Conservation (phyloP, 2,888 invertebrate genomes). For the Plebejus anna region DNA sequence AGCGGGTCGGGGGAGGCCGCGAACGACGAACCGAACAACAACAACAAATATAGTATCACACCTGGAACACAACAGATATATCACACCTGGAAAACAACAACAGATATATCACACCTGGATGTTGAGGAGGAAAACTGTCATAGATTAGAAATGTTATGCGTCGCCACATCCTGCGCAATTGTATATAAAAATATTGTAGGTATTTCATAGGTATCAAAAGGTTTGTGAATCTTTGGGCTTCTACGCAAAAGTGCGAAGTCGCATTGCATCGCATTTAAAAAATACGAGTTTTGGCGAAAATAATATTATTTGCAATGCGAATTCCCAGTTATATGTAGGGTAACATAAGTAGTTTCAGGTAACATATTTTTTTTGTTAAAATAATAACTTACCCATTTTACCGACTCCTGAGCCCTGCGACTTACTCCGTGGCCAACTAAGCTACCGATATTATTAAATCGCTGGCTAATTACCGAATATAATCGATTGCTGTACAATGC, state of each 20-base stretch:
- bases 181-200: too few species aligned
- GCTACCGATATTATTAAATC: constrained; percentile 12
- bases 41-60: background rate
- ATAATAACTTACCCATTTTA: constrained; percentile 12
- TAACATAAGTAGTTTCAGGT: background rate
- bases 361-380: background rate
- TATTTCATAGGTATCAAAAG: too few species aligned
- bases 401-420: background rate
- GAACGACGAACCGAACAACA: background rate
- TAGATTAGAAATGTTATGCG: too few species aligned
- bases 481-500: constrained; percentile 13
- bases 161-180: too few species aligned
- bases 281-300: too few species aligned
- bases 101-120: background rate
- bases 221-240: too few species aligned
- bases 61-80: background rate
- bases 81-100: background rate
- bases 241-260: too few species aligned
- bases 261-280: background rate
- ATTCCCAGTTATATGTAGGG: background rate
- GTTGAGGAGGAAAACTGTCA: background rate
- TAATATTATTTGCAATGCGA: background rate
- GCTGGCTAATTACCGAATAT: constrained; percentile 14
- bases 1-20: background rate
- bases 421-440: constrained; percentile 11